These are phyloP conservation scores for Blera fallax DNA, from an alignment of 2,888 invertebrate species.

Conservation along the genomic window DNA sequence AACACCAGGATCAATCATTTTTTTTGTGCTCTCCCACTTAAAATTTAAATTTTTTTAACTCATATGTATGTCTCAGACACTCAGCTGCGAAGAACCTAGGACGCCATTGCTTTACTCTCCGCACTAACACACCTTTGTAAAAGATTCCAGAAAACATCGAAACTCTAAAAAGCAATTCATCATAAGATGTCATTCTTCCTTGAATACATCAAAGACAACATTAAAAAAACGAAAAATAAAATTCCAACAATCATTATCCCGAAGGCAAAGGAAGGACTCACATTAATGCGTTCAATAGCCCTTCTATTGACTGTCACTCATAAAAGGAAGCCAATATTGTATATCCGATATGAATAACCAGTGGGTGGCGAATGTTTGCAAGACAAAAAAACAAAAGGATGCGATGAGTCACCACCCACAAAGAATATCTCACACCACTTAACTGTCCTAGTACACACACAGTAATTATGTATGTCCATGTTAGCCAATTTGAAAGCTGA, in stretches of 20 bases:
- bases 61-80: too few species aligned
- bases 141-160: too few species aligned
- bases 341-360: not conserved
- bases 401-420: not conserved
- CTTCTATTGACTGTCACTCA: not conserved
- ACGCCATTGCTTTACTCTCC: too few species aligned
- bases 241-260: not conserved
- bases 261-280: not conserved
- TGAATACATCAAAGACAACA: too few species aligned
- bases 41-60: too few species aligned
- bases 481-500: not conserved
- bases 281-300: not conserved
- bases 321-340: not conserved
- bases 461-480: slow-evolving; percentile 1
- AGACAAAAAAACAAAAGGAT: not conserved
- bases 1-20: too few species aligned
- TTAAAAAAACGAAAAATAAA: too few species aligned
- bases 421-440: not conserved
- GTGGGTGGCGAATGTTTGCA: not conserved
- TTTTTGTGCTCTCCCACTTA: too few species aligned
- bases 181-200: too few species aligned
- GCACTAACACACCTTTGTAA: too few species aligned
- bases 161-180: too few species aligned
- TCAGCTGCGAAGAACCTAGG: too few species aligned
- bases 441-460: not conserved